Conservation (phyloP, 2,888 invertebrate genomes). For the Sesamia inferens region DNA sequence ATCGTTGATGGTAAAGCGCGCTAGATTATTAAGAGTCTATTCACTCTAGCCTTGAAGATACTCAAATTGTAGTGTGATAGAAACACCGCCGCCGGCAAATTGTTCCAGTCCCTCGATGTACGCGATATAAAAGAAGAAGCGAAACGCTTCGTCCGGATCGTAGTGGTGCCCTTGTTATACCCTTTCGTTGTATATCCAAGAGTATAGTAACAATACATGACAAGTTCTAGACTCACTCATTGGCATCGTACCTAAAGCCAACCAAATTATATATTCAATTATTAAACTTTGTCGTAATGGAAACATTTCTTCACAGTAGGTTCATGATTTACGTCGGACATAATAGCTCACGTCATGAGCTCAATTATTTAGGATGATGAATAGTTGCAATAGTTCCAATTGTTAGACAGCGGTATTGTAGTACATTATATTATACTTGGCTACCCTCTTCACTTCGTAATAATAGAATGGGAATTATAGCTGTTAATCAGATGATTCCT, state of each 20-base stretch:
- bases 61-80: too few species aligned
- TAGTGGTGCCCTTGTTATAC: too few species aligned
- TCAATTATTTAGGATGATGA: conserved; percentile 44
- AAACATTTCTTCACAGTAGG: neutral
- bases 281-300: neutral
- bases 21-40: too few species aligned
- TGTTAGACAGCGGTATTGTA: conserved; percentile 17
- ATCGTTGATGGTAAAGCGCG: too few species aligned
- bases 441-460: conserved; percentile 25
- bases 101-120: too few species aligned
- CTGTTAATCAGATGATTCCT: conserved; percentile 53
- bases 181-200: too few species aligned
- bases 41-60: too few species aligned
- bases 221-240: too few species aligned
- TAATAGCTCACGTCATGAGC: conserved; percentile 17
- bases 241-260: neutral
- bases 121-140: too few species aligned
- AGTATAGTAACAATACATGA: too few species aligned
- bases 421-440: conserved; percentile 45
- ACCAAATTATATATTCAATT: neutral
- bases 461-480: conserved; percentile 50
- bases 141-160: too few species aligned
- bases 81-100: too few species aligned
- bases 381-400: conserved; percentile 44
- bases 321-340: conserved; percentile 4